phyloP scores from a whole-genome alignment of 53 echinoderm and acorn worm species.

The Holothuria scabra region DNA sequence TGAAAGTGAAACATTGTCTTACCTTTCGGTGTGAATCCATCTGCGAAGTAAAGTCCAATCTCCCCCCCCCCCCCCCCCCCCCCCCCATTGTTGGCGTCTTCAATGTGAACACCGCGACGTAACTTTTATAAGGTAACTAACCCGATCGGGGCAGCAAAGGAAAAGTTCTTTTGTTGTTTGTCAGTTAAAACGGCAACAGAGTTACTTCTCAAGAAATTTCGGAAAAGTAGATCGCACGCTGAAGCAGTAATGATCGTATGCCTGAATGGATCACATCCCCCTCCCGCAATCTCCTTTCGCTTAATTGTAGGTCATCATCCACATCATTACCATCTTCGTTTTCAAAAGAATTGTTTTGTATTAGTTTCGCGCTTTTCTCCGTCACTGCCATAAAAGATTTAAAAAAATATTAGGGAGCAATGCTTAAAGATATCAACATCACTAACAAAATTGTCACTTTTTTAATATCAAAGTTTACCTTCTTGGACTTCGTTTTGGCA shows the following conservation, averaged over 20 bases:
- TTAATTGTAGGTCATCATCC: not conserved
- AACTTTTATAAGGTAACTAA: conserved; percentile 37
- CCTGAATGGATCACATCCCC: conserved; percentile 67
- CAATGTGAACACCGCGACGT: conserved; percentile 25
- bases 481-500: not conserved
- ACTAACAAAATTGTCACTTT: conserved; percentile 35
- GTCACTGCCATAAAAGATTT: too few relatives aligned
- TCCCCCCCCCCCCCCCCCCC: conserved; percentile 16
- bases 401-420: conserved; percentile 45
- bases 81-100: conserved; percentile 42
- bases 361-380: not conserved
- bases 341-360: not conserved
- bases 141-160: conserved; percentile 16
- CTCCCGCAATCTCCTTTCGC: not conserved
- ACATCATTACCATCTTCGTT: not conserved
- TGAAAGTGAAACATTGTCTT: conserved; percentile 29
- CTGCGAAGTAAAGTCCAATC: conserved; percentile 29
- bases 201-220: conserved; percentile 35
- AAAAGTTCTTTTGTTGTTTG: conserved; percentile 35
- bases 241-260: conserved; percentile 63
- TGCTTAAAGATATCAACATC: conserved; percentile 53
- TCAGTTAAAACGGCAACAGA: conserved; percentile 41
- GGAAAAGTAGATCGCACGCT: conserved; percentile 52
- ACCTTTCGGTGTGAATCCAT: conserved; percentile 24
- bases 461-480: conserved; percentile 41